phyloP scores from a whole-genome alignment of 2,888 invertebrate species.

The Cheiracanthium punctorium region DNA sequence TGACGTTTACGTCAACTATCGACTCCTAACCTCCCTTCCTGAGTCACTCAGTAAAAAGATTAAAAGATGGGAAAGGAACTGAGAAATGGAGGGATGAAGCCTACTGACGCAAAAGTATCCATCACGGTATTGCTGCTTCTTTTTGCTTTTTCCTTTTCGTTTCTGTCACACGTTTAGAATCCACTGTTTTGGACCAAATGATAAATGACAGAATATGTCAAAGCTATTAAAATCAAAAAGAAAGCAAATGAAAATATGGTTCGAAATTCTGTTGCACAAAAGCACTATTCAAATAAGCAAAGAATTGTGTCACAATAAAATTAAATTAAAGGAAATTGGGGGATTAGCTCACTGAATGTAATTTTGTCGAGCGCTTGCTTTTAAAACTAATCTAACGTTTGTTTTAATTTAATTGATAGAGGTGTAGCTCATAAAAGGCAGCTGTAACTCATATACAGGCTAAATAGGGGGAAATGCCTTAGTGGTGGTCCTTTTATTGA shows the following conservation, averaged over 20 bases:
- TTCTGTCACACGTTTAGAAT: conserved; percentile 38
- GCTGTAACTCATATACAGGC: no score
- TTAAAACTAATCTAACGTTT: no score
- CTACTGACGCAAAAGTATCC: conserved; percentile 20
- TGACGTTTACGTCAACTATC: conserved; percentile 17
- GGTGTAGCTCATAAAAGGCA: no score
- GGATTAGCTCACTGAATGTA: no score
- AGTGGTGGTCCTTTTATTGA: no score
- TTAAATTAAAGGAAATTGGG: no score
- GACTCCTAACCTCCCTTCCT: not conserved
- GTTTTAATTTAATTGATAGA: no score
- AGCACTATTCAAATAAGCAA: not conserved
- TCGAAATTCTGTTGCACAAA: not conserved
- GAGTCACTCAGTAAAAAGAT: conserved; percentile 16
- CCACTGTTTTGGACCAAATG: conserved; percentile 19
- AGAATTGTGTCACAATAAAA: no score
- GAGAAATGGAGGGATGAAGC: conserved; percentile 18
- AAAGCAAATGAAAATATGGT: not conserved
- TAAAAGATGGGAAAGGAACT: not conserved
- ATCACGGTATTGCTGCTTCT: conserved; percentile 20
- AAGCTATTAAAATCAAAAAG: not conserved
- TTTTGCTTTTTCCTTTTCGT: not conserved
- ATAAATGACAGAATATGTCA: conserved; percentile 40
- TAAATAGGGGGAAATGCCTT: no score
- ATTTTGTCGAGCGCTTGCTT: no score